Conservation (phyloP, 2,888 invertebrate species). For the Neria commutata region DNA sequence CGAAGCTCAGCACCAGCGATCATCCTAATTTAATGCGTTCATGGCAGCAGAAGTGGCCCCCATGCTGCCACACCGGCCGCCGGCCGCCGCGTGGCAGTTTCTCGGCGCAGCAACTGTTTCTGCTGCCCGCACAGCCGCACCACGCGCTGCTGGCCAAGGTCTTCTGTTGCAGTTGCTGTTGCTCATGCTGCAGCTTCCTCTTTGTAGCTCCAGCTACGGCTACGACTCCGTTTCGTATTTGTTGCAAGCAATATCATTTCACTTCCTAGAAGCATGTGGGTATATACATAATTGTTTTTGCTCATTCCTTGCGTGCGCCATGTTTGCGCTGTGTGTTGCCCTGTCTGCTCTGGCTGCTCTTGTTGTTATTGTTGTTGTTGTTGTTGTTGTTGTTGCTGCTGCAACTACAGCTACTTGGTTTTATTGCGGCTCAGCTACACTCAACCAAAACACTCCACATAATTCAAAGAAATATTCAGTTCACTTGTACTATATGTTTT, state of each 20-base stretch:
- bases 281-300: conserved; percentile 44
- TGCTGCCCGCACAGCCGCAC: conserved; percentile 19
- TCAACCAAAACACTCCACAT: too few species aligned
- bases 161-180: conserved; percentile 30
- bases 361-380: conserved; percentile 16
- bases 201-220: conserved; percentile 28
- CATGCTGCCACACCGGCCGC: too few species aligned
- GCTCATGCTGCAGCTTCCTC: conserved; percentile 18
- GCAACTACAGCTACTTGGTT: too few species aligned
- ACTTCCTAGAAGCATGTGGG: conserved; percentile 50
- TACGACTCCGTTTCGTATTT: conserved; percentile 24
- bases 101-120: conserved; percentile 30
- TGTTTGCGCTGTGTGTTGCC: neutral
- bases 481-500: too few species aligned
- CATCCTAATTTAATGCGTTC: conserved; percentile 9
- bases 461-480: too few species aligned
- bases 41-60: neutral
- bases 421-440: conserved; percentile 12
- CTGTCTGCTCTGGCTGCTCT: conserved; percentile 18
- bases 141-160: conserved; percentile 44
- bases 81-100: conserved; percentile 51
- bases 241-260: conserved; percentile 42
- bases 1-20: neutral
- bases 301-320: conserved; percentile 20
- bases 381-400: conserved; percentile 23